Base-by-base conservation (phyloP, 2,888 invertebrate genomes). In the Syritta pipiens region DNA sequence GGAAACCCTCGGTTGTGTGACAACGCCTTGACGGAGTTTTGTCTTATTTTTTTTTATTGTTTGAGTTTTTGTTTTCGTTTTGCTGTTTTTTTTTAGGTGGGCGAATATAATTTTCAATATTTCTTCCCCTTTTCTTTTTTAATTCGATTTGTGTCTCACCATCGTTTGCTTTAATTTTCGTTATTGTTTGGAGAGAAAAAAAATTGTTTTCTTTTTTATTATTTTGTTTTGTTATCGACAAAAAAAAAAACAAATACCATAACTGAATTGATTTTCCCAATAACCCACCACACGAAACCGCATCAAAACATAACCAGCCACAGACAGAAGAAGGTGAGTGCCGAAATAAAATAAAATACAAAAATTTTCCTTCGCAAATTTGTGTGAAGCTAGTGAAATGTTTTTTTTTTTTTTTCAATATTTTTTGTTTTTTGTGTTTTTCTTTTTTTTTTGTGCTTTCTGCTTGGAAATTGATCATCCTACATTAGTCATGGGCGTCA, bases 271-370 rank as follows among this genome's bases (percentile, higher is more conserved):
- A 74, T 57, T 74, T 68, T 57, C 24, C 44, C 24, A 12, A 17
- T 24, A 20, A 30, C 35, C 53, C 32, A 49, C 32, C 72, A 32
- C 19, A 60, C 28, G 42, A 57, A 60, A 40, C 57, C 48, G 71
- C 46, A 74, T 35, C 74, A 67, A 79, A 79, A 79, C 79, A 60
- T 67, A 74, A 79, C 42, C 55, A 74, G 68, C 74, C 79, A 68
- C 79, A 60, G 74, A 62, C n/a, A n/a, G n/a, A 48, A 74, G 40
- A 62, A 79, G 67, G 79, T 68, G 46, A 74, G 74, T 79, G 19
- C 14, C 30, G 17, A 49, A n/a, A 22, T 26, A 26, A 7, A 40
- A 19, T 12, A 46, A 42, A 26, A 32, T 9, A 37, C 19, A 1
- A 28, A 28, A 28, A 28, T 37, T 37, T 42, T 57, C 48, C 42